These are phyloP conservation scores for Brienomyrus longianalis DNA, from an alignment of 2,113 vertebrate species.

Conservation along the genomic window DNA sequence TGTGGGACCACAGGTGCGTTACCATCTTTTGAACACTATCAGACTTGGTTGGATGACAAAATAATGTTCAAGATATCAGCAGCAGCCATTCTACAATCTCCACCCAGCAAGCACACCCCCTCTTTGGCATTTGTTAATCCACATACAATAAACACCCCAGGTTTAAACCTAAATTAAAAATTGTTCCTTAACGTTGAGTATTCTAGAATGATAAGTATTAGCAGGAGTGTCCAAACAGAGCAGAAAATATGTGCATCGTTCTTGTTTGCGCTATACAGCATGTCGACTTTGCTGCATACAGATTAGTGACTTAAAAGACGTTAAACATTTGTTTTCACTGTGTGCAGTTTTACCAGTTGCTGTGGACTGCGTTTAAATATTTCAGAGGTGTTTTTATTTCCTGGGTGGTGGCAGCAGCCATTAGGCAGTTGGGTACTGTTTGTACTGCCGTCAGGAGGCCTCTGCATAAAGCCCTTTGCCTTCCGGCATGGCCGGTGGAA, in stretches of 20 bases:
- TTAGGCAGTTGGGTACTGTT: not conserved
- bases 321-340: not conserved
- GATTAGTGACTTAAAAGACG: not conserved
- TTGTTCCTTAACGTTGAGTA: not conserved
- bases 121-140: not conserved
- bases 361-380: not conserved
- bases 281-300: not conserved
- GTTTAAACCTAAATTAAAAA: not conserved
- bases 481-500: not conserved
- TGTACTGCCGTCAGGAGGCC: slow-evolving; percentile 1
- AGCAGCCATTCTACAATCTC: not conserved
- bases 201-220: not conserved
- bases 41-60: not conserved
- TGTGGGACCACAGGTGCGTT: slow-evolving; percentile 86
- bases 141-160: not conserved
- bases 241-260: not conserved
- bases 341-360: not conserved
- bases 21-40: not conserved
- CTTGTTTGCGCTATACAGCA: not conserved
- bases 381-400: slow-evolving; percentile 2
- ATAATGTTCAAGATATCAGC: not conserved
- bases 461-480: not conserved
- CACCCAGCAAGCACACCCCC: not conserved
- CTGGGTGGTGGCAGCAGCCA: not conserved
- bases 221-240: not conserved